Evolutionary conservation across 2,888 invertebrate genomes (phyloP).

Genomic region (Trissonchulus latispiculum): DNA sequence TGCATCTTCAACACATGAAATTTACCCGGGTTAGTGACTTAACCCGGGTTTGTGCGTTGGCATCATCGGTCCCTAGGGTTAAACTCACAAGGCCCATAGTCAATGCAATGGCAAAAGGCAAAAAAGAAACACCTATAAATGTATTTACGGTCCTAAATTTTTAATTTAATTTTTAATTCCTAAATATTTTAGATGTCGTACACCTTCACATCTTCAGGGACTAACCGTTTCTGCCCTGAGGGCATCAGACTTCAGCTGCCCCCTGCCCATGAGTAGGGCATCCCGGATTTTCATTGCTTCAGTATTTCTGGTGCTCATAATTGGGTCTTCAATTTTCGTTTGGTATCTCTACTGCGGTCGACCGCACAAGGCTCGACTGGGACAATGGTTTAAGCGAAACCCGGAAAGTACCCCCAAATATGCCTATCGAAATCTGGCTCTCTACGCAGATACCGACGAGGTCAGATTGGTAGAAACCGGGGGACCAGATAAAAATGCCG

Average conservation of each 20-base stretch:
- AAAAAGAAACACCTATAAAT: no score
- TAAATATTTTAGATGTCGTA: conserved; percentile 6
- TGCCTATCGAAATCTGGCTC: conserved; percentile 18
- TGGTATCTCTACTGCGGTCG: conserved; percentile 16
- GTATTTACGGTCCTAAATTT: no score
- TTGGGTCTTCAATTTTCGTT: neutral
- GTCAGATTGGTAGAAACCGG: conserved; percentile 4
- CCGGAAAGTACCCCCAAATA: conserved; percentile 10
- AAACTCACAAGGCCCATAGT: no score
- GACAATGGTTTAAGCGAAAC: neutral
- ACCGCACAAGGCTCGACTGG: neutral
- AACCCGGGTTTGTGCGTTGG: no score
- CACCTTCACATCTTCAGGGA: neutral
- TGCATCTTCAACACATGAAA: no score
- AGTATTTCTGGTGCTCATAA: neutral
- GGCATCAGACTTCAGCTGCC: neutral
- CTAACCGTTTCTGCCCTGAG: neutral
- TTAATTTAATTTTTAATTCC: no score
- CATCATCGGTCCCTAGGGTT: no score
- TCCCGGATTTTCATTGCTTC: conserved; percentile 6
- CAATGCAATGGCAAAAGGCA: no score
- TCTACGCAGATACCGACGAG: conserved; percentile 7
- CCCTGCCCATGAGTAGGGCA: neutral
- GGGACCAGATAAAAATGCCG: conserved; percentile 5
- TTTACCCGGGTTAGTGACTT: no score